Conservation (phyloP, 2,797 vertebrate genomes). For the Sitta carolinensis region DNA sequence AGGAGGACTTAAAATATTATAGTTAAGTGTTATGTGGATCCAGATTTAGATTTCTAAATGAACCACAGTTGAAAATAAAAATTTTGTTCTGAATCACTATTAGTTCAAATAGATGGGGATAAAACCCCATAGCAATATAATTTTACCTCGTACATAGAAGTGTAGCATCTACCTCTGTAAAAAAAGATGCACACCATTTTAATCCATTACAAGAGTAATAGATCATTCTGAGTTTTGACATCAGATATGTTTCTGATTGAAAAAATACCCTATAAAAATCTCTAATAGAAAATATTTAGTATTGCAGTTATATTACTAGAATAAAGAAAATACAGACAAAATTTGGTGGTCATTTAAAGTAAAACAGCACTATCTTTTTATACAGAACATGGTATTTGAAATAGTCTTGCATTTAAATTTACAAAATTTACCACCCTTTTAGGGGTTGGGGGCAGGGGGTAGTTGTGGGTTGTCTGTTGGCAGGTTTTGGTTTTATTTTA, state of each 20-base stretch:
- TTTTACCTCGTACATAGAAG: background rate
- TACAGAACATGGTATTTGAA: background rate
- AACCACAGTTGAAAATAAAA: background rate
- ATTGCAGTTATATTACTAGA: background rate
- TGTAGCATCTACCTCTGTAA: background rate
- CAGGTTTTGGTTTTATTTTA: background rate
- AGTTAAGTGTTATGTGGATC: background rate
- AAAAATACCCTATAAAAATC: background rate
- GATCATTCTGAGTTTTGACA: background rate
- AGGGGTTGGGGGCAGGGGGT: no score
- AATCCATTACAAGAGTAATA: background rate
- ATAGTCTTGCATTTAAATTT: background rate
- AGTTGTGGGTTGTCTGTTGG: background rate
- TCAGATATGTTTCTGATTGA: background rate
- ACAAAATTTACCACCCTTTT: background rate
- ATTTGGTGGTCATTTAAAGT: background rate
- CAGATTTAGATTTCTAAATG: background rate
- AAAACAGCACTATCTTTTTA: background rate
- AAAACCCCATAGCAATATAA: rapidly evolving
- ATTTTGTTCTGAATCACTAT: background rate
- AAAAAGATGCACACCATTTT: background rate
- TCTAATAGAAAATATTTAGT: background rate
- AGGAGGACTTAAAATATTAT: background rate
- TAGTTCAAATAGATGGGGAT: background rate
- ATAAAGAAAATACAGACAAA: background rate